Base-by-base conservation (phyloP, 2,797 vertebrate genomes). In the Hybognathus amarus region DNA sequence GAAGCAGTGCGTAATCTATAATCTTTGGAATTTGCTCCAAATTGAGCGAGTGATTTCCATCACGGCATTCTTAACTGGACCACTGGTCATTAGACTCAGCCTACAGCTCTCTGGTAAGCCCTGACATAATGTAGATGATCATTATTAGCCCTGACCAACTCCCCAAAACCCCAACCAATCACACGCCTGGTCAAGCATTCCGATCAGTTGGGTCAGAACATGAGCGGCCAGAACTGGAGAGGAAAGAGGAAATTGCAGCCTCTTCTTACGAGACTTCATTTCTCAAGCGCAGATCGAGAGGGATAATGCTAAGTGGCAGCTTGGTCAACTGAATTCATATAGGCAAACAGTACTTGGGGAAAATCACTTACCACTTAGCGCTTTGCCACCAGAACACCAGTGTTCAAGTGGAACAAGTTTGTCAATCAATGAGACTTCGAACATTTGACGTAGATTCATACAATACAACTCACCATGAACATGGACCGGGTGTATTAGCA, bases 311-410 rank as follows among this genome's bases (percentile, higher is more conserved):
- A 59, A 69, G 52, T 85, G 84, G 77, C 74, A 88, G 74, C 63
- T 68, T 47, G 24, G 80, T 85, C 79, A 83, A 77, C 77, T 87
- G 80, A 67, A 83, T 77, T 78, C 83, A 82, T 40, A 66, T 54
- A 85, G 50, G 75, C 71, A 67, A 85, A 81, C 22, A 63, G 38
- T 56, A 73, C 79, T 84, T 61, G 42, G 50, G 63, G 40, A 86
- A 52, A 83, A 47, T 42, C 27, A 30, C 56, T 27, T 64, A 66
- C 18, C 11, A 52, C 50, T 52, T 69, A 63, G 10, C 38, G n/a
- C n/a, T 68, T 45, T 27, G 40, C 76, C 56, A 70, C 36, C 9
- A 67, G 77, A 56, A 73, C 22, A 73, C 24, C 17, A 27, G 67
- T 64, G 42, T 52, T 83, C 20, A 63, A 78, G 75, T 24, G 80